Evolutionary conservation across 2,888 invertebrate species (phyloP).

Genomic region (Limenitis camilla): DNA sequence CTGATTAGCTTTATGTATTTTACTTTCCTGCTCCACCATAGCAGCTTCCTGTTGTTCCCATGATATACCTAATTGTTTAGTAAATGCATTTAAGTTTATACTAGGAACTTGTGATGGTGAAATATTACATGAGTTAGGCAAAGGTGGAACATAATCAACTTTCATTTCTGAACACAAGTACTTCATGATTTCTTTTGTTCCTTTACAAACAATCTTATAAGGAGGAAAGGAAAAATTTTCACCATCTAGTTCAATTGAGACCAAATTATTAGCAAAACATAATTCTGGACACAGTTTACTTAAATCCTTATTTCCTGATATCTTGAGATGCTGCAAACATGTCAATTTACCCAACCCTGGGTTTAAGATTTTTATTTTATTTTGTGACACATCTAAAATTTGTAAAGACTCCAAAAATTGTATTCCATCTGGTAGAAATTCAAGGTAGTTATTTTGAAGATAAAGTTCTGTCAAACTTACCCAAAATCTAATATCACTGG

Average conservation of each 20-base stretch:
- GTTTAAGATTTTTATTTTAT: slow-evolving; percentile 78
- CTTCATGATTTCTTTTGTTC: slow-evolving; percentile 78
- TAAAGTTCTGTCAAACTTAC: slow-evolving; percentile 82
- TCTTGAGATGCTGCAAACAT: slow-evolving; percentile 75
- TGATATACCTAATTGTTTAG: slow-evolving; percentile 42
- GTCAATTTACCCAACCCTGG: slow-evolving; percentile 77
- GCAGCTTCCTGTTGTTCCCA: slow-evolving; percentile 79
- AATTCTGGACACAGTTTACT: slow-evolving; percentile 77
- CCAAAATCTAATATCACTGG: slow-evolving; percentile 78
- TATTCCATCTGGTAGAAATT: slow-evolving; percentile 80
- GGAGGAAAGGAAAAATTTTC: slow-evolving; percentile 80
- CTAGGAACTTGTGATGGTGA: slow-evolving; percentile 44
- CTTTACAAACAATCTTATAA: slow-evolving; percentile 71
- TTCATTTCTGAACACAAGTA: slow-evolving; percentile 72
- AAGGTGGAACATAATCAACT: slow-evolving; percentile 65
- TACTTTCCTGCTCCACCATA: slow-evolving; percentile 77
- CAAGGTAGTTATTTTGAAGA: slow-evolving; percentile 81
- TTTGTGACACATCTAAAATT: slow-evolving; percentile 81
- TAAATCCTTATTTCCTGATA: slow-evolving; percentile 76
- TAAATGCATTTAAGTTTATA: slow-evolving; percentile 48
- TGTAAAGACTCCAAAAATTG: slow-evolving; percentile 77
- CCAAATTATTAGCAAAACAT: slow-evolving; percentile 77
- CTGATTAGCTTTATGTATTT: slow-evolving; percentile 77
- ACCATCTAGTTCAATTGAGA: slow-evolving; percentile 76
- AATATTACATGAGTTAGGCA: slow-evolving; percentile 40